These are phyloP conservation scores for Rotaria macrura DNA, from an alignment of 2,888 invertebrate species.

Conservation along the genomic window DNA sequence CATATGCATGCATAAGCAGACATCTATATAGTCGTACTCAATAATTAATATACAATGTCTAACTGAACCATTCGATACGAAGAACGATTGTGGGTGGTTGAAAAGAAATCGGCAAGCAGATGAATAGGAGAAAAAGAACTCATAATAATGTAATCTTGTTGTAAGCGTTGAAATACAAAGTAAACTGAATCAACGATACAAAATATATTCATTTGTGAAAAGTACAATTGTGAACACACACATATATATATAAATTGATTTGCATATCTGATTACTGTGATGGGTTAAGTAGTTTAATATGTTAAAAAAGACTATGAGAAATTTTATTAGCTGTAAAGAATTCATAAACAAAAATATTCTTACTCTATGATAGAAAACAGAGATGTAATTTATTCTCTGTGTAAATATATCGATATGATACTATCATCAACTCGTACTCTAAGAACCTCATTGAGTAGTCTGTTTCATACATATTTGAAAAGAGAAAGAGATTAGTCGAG, in stretches of 20 bases:
- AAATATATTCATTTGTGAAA: background rate
- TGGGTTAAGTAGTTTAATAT: background rate
- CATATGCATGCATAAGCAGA: background rate
- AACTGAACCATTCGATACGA: background rate
- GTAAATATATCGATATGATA: background rate
- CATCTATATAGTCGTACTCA: background rate
- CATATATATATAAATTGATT: no score
- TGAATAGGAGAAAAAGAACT: background rate
- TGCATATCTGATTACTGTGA: no score
- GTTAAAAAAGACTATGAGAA: background rate
- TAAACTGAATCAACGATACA: background rate
- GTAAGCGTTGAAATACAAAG: background rate
- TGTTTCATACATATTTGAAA: background rate
- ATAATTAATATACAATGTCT: background rate
- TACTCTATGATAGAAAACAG: no score
- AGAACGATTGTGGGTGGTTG: background rate
- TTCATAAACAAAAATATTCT: no score
- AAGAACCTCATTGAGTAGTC: background rate
- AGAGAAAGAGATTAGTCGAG: background rate
- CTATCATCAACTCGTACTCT: background rate
- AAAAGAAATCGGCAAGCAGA: background rate
- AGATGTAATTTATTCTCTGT: background rate
- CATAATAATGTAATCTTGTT: background rate
- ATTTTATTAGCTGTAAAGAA: background rate
- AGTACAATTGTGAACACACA: background rate